These are phyloP conservation scores for Pristionchus maxplancki DNA, from an alignment of 2,888 invertebrate species.

Conservation along the genomic window DNA sequence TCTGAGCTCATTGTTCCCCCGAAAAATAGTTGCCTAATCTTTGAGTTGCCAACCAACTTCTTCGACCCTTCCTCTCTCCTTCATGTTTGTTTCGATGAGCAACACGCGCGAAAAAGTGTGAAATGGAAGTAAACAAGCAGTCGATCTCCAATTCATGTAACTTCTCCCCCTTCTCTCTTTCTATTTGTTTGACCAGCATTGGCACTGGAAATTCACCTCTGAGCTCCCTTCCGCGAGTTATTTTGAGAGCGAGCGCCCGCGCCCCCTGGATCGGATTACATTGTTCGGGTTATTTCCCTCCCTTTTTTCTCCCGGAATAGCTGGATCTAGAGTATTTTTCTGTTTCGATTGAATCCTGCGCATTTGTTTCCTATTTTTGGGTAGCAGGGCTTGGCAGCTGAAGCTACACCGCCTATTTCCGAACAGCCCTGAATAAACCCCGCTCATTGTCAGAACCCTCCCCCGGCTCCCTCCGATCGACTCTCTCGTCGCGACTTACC, in stretches of 20 bases:
- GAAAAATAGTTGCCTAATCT: neutral
- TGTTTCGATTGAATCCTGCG: neutral
- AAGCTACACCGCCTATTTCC: no score
- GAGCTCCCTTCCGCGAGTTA: constrained; percentile 29
- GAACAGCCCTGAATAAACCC: neutral
- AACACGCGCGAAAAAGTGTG: constrained; percentile 24
- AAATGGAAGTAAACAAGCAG: neutral
- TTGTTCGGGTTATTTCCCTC: neutral
- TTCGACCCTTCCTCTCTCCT: neutral
- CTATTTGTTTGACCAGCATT: constrained; percentile 42
- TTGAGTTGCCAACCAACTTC: neutral
- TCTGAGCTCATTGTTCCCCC: no score
- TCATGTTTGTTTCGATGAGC: constrained; percentile 7
- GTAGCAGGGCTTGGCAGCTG: no score
- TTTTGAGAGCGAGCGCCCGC: neutral
- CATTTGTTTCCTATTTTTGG: no score
- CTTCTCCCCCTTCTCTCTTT: constrained; percentile 11
- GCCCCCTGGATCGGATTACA: neutral
- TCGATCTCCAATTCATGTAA: constrained; percentile 28
- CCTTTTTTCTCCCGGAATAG: neutral
- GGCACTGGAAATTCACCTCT: constrained; percentile 39
- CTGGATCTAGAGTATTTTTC: neutral
- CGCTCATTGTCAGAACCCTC: constrained; percentile 12
- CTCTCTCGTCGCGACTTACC: neutral
- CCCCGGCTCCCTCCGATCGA: neutral